Conservation (phyloP, 1,140 invertebrate genomes). For the Camponotus floridanus region DNA sequence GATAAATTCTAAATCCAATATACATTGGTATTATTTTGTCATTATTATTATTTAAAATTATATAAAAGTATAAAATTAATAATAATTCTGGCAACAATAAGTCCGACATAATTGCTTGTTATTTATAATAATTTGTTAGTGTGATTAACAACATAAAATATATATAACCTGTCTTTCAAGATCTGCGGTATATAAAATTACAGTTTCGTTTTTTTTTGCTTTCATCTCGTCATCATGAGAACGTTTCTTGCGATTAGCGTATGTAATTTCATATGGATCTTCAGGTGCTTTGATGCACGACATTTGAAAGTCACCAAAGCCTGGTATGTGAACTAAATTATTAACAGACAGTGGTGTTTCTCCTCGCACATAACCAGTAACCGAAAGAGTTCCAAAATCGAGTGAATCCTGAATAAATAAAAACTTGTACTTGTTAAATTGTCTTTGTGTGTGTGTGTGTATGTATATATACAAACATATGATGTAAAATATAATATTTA, state of each 20-base stretch:
- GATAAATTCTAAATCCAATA: neutral
- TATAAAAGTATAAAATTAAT: neutral
- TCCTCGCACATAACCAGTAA: constrained; percentile 95
- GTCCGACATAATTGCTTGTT: neutral
- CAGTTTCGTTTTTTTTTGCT: constrained; percentile 73
- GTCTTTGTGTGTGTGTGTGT: neutral
- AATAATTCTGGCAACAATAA: neutral
- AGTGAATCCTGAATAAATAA: constrained; percentile 69
- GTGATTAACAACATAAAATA: constrained; percentile 13
- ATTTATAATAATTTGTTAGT: neutral
- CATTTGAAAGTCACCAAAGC: constrained; percentile 97
- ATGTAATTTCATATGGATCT: constrained; percentile 92
- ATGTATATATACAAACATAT: constrained; percentile 25
- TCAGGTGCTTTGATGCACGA: constrained; percentile 90
- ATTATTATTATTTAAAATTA: neutral
- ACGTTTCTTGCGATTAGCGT: constrained; percentile 55
- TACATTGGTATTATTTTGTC: neutral
- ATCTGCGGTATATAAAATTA: constrained; percentile 89
- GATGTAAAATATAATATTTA: constrained; percentile 18
- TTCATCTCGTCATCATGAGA: constrained; percentile 76
- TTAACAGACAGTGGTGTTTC: constrained; percentile 92
- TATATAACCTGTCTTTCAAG: constrained; percentile 89
- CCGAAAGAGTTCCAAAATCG: constrained; percentile 90
- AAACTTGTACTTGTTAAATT: constrained; percentile 41
- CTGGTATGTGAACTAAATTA: constrained; percentile 95